Evolutionary conservation across 2,113 vertebrate genomes (phyloP), one percentile per base, ranked within the genome.

Genomic region (Junco hyemalis): DNA sequence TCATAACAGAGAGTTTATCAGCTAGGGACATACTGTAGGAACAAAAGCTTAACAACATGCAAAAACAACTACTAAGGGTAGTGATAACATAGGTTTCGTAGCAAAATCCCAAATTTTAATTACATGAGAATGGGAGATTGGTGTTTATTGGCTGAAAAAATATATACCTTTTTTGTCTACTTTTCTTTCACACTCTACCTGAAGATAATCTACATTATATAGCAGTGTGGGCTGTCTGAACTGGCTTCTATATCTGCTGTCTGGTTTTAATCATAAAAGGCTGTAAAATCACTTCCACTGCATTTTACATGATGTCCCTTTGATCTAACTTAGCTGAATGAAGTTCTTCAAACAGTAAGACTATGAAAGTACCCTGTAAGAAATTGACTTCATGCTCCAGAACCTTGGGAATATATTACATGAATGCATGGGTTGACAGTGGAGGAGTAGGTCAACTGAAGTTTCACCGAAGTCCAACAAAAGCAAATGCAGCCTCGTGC

Each of bases 1-100:
- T 83, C 38, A 33, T 90, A 94, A 71, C 10, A 60, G 31, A 44
- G n/a, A 28, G 4, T 95, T 97, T 92, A 96, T 91, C 83, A 94
- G 65, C 73, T 76, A 61, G 81, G 65, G 54, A 56, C 26, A 35
- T 61, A 81, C 36, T 57, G 1, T 31, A 60, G 57, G 51, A 74
- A 35, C 42, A 90, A 60, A 84, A 89, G 48, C 65, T 93, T 89
- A 71, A 60, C 45, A 87, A 59, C 36, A n/a, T 47, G 21, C 26
- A 86, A 54, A 28, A 81, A 68, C 17, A 22, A 40, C 45, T 66
- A 57, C 29, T 72, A 91, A 81, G 61, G 76, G 69, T 6, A 89
- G 23, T 13, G 20, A 17, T 80, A 95, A 56, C 35, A 45, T 81
- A 45, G 1, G 29, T 95, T 78, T 76, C 35, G 50, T 92, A 92